Base-by-base conservation (phyloP, 1,140 invertebrate genomes). In the Saccostrea echinata region DNA sequence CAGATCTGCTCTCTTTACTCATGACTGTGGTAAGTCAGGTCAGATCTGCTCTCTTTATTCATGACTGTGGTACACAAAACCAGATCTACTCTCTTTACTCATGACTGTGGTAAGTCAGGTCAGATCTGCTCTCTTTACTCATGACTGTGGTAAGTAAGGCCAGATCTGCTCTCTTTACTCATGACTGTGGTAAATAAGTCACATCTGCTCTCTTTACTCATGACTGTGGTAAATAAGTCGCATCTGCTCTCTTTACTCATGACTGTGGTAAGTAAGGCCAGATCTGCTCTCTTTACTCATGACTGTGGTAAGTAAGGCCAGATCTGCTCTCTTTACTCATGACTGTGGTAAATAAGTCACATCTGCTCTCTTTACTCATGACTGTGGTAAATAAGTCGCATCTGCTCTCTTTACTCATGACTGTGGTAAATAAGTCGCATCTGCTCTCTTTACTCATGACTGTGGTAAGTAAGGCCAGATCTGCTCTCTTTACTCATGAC, bases 271-370 rank as follows among this genome's bases (percentile, higher is more conserved):
- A 95, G n/a, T n/a, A n/a, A 91, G 27, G 96, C 96, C n/a, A 96
- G 96, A 91, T 95, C 94, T 80, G 95, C 95, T 11, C 93, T 96
- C 55, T 96, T 96, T 91, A 96, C 96, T 12, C 95, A 96, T 89
- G 96, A 96, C 90, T 95, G 95, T 88, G 96, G 96, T 95, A 94
- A 95, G n/a, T n/a, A n/a, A 91, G 27, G 96, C 96, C n/a, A 96
- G 96, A 91, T 95, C 94, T 80, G 95, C 95, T 11, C 93, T 96
- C 55, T 96, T 96, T 91, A 96, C 96, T 12, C 95, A 96, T 89
- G 96, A 96, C 90, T 95, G 95, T 88, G 96, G 96, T 95, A 94
- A 95, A n/a, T n/a, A n/a, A n/a, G n/a, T n/a, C n/a, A n/a, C n/a
- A 91, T 95, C 94, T 80, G 95, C 95, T 11, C 93, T 96, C 55